phyloP scores from a whole-genome alignment of 2,888 invertebrate genomes.

The Drosophila nr. fundita region DNA sequence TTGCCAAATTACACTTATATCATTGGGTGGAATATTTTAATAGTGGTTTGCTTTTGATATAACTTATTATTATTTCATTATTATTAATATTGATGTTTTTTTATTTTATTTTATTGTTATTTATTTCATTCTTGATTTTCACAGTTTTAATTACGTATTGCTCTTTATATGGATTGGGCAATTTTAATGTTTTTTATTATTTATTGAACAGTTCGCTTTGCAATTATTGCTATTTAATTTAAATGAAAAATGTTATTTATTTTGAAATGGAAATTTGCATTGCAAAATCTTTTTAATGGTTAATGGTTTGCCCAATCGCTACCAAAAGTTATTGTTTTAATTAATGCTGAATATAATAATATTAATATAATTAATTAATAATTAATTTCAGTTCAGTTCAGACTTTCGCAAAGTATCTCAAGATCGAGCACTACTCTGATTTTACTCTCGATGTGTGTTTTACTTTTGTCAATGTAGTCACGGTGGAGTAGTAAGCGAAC shows the following conservation, averaged over 20 bases:
- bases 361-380: not conserved
- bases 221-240: not conserved
- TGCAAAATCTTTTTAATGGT: not conserved
- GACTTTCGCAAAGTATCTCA: not conserved
- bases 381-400: not conserved
- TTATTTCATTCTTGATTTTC: not conserved
- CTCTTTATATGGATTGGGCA: fast-evolving
- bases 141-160: not conserved
- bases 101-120: too few species aligned
- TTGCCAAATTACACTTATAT: not conserved
- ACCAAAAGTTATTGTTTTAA: not conserved
- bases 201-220: not conserved
- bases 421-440: not conserved
- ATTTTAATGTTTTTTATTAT: not conserved
- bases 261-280: not conserved
- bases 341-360: not conserved
- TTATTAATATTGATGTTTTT: too few species aligned
- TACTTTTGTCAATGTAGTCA: constrained; percentile 21
- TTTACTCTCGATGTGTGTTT: not conserved
- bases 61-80: not conserved
- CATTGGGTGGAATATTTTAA: not conserved
- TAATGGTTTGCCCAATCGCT: not conserved
- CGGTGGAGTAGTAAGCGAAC: constrained; percentile 10
- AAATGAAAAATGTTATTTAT: not conserved
- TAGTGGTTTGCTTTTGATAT: not conserved